Evolutionary conservation across 2,113 vertebrate genomes (phyloP).

Genomic region (Eublepharis macularius): DNA sequence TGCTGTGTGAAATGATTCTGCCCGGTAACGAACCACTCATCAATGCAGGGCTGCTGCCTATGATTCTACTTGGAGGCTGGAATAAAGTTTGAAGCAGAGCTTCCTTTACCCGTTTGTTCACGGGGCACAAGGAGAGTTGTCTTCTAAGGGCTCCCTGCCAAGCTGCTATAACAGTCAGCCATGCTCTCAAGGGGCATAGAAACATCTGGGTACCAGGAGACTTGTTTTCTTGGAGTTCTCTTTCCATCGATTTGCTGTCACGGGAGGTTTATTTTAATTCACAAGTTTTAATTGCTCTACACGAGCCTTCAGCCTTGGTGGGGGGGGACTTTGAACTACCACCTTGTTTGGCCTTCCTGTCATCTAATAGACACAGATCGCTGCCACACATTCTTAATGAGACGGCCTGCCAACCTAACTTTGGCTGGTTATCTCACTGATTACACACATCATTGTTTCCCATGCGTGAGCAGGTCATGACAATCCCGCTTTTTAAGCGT

Average conservation of each 20-base stretch:
- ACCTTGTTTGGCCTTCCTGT: neutral
- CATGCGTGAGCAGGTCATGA: too few relatives aligned
- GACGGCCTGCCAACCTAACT: too few relatives aligned
- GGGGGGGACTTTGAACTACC: neutral
- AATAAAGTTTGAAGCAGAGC: neutral
- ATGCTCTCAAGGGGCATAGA: constrained; percentile 48
- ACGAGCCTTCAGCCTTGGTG: constrained; percentile 54
- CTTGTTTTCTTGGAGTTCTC: constrained; percentile 28
- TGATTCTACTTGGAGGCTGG: neutral
- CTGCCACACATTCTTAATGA: too few relatives aligned
- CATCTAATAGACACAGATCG: neutral
- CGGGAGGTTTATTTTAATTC: constrained; percentile 56
- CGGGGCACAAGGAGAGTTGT: neutral
- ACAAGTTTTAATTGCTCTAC: constrained; percentile 62
- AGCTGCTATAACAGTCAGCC: constrained; percentile 6
- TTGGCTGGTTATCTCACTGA: too few relatives aligned
- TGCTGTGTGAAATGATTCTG: too few relatives aligned
- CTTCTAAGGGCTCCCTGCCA: neutral
- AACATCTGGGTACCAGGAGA: constrained; percentile 31
- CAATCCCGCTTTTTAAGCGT: too few relatives aligned
- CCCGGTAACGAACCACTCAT: too few relatives aligned
- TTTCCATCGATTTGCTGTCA: constrained; percentile 53
- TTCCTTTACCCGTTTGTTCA: too few relatives aligned
- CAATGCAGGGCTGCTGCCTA: neutral
- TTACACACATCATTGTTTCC: too few relatives aligned